Conservation (phyloP, 2,797 vertebrate genomes). For the Aselliscus stoliczkanus region DNA sequence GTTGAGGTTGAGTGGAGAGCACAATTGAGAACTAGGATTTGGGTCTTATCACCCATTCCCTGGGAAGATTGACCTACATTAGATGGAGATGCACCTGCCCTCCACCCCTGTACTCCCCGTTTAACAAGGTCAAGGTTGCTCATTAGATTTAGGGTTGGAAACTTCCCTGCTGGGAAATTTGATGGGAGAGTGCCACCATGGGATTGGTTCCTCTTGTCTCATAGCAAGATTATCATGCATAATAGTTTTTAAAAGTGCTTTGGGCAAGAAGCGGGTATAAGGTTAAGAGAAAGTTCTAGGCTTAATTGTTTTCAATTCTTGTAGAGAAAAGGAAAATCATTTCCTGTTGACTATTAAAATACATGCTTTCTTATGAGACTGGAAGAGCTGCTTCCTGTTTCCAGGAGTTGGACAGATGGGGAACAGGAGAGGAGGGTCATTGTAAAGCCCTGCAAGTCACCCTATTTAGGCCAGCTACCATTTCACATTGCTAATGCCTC, state of each 20-base stretch:
- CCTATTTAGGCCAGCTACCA: conserved; percentile 72
- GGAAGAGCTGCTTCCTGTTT: neutral
- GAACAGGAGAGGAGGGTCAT: neutral
- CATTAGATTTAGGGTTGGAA: neutral
- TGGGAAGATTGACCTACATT: neutral
- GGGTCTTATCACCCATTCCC: neutral
- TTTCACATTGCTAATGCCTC: conserved; percentile 74
- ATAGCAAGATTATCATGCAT: neutral
- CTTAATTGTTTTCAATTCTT: conserved; percentile 16
- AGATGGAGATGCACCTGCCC: neutral
- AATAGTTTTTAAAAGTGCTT: neutral
- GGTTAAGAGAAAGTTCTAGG: neutral
- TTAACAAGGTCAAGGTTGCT: neutral
- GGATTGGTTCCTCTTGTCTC: neutral
- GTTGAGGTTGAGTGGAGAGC: neutral
- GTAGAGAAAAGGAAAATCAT: neutral
- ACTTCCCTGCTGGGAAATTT: neutral
- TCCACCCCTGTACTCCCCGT: accelerated
- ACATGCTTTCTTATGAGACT: neutral
- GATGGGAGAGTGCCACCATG: neutral
- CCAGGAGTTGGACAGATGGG: conserved; percentile 5
- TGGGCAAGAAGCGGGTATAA: neutral
- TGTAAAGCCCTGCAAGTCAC: conserved; percentile 52
- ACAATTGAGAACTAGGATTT: neutral
- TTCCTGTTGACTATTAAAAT: neutral